Percentiles rank a stretch among this genome's conserved stretches.
Evolutionary conservation across 1,140 invertebrate genomes (phyloP).

Genomic region (Bradysia coprophila): DNA sequence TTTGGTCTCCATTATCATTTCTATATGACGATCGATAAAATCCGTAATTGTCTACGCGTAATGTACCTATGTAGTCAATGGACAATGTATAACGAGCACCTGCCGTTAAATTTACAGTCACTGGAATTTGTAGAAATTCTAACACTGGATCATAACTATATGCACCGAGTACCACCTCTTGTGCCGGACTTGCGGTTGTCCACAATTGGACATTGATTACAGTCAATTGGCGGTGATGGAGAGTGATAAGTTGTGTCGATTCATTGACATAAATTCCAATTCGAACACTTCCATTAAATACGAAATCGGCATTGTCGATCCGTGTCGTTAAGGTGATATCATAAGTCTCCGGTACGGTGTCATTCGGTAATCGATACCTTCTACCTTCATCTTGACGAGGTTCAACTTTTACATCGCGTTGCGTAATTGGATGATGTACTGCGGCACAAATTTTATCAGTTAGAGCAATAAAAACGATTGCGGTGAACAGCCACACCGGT

Average conservation of each 20-base stretch:
- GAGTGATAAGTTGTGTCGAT: too few relatives aligned
- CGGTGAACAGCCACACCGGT: too few relatives aligned
- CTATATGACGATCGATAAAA: slow-evolving; percentile 3
- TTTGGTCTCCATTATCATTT: slow-evolving; percentile 4
- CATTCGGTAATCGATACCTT: slow-evolving; percentile 31
- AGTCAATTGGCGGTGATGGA: not conserved
- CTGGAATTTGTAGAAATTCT: not conserved
- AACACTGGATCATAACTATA: not conserved
- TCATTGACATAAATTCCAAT: too few relatives aligned
- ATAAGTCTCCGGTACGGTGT: slow-evolving; percentile 34
- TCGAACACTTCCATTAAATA: slow-evolving; percentile 33
- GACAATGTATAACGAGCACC: not conserved
- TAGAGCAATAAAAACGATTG: too few relatives aligned
- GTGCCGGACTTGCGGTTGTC: not conserved
- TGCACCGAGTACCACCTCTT: not conserved
- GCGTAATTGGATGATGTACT: too few relatives aligned
- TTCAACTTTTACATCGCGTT: too few relatives aligned
- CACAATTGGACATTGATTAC: not conserved
- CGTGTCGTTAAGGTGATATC: slow-evolving; percentile 37
- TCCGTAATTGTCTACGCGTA: not conserved
- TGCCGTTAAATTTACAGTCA: not conserved
- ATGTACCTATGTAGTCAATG: slow-evolving; percentile 1
- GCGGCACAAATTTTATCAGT: too few relatives aligned
- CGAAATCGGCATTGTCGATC: slow-evolving; percentile 22
- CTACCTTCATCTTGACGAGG: too few relatives aligned